A percentile compares a stretch with the other conserved stretches of the same genome.
These are phyloP conservation scores for Trachops cirrhosus DNA, from an alignment of 2,797 vertebrate species.

Conservation along the genomic window DNA sequence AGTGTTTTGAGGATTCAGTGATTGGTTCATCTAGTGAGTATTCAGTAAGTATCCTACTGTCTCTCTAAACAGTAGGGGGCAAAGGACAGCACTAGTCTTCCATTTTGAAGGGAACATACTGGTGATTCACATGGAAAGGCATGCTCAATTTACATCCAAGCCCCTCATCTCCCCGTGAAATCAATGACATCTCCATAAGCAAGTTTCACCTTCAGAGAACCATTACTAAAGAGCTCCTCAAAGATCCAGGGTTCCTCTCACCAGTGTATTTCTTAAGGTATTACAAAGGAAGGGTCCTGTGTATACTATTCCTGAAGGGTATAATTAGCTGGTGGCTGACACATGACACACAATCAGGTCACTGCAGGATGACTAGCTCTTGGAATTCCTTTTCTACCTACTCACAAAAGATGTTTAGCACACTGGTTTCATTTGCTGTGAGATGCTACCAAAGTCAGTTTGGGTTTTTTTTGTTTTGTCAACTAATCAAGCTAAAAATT, in stretches of 20 bases:
- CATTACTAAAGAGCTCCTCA: background rate
- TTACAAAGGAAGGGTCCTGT: background rate
- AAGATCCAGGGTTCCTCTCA: background rate
- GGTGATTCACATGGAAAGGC: background rate
- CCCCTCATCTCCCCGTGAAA: background rate
- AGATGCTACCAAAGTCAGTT: background rate
- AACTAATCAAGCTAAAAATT: slow-evolving; percentile 33
- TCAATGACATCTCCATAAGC: background rate
- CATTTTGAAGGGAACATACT: background rate
- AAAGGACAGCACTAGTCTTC: background rate
- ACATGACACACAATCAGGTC: background rate
- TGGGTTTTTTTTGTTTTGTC: background rate
- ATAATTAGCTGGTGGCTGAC: background rate
- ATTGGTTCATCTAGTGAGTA: background rate
- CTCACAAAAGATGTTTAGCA: background rate
- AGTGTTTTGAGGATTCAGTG: background rate
- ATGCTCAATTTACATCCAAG: background rate
- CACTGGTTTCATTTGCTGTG: background rate
- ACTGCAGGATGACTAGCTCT: background rate
- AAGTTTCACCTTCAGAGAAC: background rate
- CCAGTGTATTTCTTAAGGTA: background rate
- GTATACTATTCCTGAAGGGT: background rate
- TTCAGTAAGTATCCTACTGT: background rate
- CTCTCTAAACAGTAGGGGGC: background rate
- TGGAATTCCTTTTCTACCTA: background rate